phyloP scores from a whole-genome alignment of 2,888 invertebrate species.

The Pheosia tremula region DNA sequence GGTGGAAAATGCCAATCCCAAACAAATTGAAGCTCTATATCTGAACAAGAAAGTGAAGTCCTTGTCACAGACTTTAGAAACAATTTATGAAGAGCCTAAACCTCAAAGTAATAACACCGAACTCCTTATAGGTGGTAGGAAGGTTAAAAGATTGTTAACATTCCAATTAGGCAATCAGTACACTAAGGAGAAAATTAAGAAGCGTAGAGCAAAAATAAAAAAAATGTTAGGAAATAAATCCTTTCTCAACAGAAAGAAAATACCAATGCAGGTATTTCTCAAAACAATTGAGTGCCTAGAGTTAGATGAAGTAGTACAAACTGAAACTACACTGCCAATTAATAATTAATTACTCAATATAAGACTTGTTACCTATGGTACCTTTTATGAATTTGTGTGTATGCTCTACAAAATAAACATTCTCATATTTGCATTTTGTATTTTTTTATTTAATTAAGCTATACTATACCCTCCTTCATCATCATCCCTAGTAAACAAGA shows the following conservation, averaged over 20 bases:
- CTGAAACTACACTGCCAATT: conserved; percentile 52
- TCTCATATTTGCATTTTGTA: neutral
- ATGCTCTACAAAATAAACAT: conserved; percentile 31
- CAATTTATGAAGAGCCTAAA: conserved; percentile 86
- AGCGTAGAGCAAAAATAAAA: conserved; percentile 84
- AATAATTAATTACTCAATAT: conserved; percentile 30
- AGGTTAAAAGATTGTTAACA: conserved; percentile 84
- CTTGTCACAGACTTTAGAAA: conserved; percentile 83
- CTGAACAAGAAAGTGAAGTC: conserved; percentile 83
- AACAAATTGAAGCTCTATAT: conserved; percentile 82
- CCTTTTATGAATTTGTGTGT: conserved; percentile 19
- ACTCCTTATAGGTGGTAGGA: conserved; percentile 78
- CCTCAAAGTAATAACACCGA: conserved; percentile 66
- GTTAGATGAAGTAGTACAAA: conserved; percentile 69
- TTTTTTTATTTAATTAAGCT: neutral
- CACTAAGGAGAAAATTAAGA: conserved; percentile 83
- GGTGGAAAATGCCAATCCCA: conserved; percentile 67
- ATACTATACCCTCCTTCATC: neutral
- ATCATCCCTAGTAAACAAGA: no score
- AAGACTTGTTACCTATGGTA: conserved; percentile 52
- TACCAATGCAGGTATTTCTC: conserved; percentile 83
- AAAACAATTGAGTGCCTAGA: conserved; percentile 82
- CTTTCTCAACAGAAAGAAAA: conserved; percentile 77
- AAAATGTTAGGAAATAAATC: conserved; percentile 81
- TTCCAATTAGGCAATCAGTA: conserved; percentile 79